Base-by-base conservation (phyloP, 2,888 invertebrate species). In the Thymelicus sylvestris region DNA sequence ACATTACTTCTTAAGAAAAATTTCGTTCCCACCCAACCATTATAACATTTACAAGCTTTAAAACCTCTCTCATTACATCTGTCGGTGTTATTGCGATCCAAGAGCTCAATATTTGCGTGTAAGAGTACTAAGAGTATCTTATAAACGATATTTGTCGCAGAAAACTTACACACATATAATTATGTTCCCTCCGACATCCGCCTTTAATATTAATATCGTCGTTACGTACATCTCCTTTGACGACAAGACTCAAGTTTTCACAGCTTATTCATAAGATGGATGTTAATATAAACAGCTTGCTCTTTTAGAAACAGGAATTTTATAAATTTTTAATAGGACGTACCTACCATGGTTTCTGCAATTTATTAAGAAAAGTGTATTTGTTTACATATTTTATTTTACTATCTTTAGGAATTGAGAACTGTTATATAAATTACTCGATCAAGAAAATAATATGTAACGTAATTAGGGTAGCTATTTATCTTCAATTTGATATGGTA, bases 1-100 rank as follows among this genome's bases (percentile, higher is more conserved):
- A 50, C 38, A 48, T 57, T 38, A 66, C 68, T 66, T 72, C 60
- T 65, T 67, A 59, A 44, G 48, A 66, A 66, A 68, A 65, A 41
- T 19, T 64, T 59, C 62, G 68, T 67, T 70, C 63, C 66, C 39
- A 78, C 67, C 77, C 38, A 50, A 64, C 50, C 73, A 65, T 19
- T 71, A 78, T 10, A 70, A 73, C 71, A 74, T 84, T 77, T 82
- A 70, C 71, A 81, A 80, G 79, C 77, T 83, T 84, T 85, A 86
- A 82, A 83, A 80, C 84, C 85, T 87, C 88, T 86, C 87, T 90
- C 88, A 90, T 90, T 90, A 90, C 88, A 86, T 86, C 86, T 87
- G 88, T 86, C 87, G 84, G 83, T 82, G 84, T 87, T 89, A 90
- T 89, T 88, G 87, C 88, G 84, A 84, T 86, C 86, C 85, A 82